phyloP scores from a whole-genome alignment of 1,140 invertebrate genomes.

The Drosophila mojavensis region DNA sequence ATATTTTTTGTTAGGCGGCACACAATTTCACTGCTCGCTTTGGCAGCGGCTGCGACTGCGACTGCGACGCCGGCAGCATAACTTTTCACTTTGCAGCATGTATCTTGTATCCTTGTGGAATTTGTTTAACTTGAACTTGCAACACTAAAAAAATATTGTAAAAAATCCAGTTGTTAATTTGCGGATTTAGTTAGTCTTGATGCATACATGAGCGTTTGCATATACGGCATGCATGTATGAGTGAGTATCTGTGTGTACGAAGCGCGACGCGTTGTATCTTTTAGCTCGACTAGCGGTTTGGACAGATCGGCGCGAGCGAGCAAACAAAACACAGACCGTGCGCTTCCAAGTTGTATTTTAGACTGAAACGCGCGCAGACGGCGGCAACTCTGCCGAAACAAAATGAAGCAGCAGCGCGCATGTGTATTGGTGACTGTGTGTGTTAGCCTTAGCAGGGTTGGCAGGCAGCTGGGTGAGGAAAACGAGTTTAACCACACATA shows the following conservation, averaged over 20 bases:
- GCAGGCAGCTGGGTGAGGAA: conserved; percentile 52
- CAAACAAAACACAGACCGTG: conserved; percentile 44
- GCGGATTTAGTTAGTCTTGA: conserved; percentile 13
- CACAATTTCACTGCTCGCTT: conserved; percentile 50
- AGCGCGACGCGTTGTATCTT: conserved; percentile 45
- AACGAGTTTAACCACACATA: conserved; percentile 63
- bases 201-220: background rate
- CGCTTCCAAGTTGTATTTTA: conserved; percentile 60
- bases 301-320: conserved; percentile 46
- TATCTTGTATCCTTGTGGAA: conserved; percentile 36
- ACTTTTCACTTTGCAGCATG: conserved; percentile 53
- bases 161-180: conserved; percentile 44
- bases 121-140: conserved; percentile 9
- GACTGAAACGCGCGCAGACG: conserved; percentile 51
- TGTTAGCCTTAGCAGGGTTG: conserved; percentile 36
- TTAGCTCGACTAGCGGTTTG: conserved; percentile 33
- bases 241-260: conserved; percentile 20
- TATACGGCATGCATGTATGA: background rate
- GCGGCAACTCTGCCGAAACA: conserved; percentile 75
- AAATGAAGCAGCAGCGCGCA: conserved; percentile 71
- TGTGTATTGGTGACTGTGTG: conserved; percentile 42
- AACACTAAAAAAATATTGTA: conserved; percentile 32
- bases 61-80: conserved; percentile 42
- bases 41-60: conserved; percentile 46
- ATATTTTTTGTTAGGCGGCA: conserved; percentile 54